Conservation (phyloP, 2,888 invertebrate species). For the Vannuccia rotundouncinata region DNA sequence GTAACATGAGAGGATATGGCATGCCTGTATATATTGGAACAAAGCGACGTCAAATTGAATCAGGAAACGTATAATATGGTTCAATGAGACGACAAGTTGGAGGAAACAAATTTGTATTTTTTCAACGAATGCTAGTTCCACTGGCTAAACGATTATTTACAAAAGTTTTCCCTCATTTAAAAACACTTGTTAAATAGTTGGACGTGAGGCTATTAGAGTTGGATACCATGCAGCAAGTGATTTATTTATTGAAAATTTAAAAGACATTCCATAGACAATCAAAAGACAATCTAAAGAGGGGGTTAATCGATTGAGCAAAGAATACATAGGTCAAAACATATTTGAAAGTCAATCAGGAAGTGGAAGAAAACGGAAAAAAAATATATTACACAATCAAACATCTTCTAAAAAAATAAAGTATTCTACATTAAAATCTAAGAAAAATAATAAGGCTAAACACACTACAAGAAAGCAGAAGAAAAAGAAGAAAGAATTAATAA, state of each 20-base stretch:
- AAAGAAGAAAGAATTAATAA: background rate
- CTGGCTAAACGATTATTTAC: background rate
- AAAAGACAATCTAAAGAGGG: background rate
- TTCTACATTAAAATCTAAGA: background rate
- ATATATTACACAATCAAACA: no score
- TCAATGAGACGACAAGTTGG: background rate
- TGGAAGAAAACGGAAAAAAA: background rate
- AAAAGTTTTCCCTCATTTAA: background rate
- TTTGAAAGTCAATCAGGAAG: background rate
- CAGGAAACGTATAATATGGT: background rate
- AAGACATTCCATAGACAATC: background rate
- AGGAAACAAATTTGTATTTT: background rate
- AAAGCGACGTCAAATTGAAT: background rate
- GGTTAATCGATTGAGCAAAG: background rate
- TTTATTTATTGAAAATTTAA: background rate
- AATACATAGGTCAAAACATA: background rate
- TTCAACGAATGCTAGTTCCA: background rate
- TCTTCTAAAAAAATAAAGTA: background rate
- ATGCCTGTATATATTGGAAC: background rate
- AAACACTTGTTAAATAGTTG: background rate
- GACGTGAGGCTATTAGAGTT: background rate
- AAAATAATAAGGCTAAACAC: background rate
- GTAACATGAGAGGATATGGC: background rate
- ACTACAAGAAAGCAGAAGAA: background rate
- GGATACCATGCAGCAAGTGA: background rate